These are phyloP conservation scores for Eptesicus fuscus DNA, from an alignment of 2,113 vertebrate genomes.

Conservation along the genomic window DNA sequence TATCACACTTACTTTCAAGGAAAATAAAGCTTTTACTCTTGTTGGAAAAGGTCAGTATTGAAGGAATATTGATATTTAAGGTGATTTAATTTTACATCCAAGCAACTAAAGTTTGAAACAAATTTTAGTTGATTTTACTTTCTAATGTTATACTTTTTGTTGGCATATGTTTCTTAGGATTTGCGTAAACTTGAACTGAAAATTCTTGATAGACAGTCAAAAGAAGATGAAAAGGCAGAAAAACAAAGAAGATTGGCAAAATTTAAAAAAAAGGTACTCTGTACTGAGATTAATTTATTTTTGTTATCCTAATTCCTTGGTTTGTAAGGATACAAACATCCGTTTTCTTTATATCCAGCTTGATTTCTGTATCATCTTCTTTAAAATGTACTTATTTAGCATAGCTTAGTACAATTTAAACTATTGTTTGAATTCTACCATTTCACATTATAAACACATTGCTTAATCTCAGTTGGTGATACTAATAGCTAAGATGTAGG, in stretches of 20 bases:
- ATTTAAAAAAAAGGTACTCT: conserved; percentile 88
- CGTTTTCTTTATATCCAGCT: background rate
- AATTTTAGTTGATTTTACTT: conserved; percentile 4
- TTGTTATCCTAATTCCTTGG: background rate
- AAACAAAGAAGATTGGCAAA: conserved; percentile 84
- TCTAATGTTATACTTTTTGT: background rate
- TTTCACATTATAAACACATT: background rate
- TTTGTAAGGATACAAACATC: background rate
- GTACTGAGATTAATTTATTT: background rate
- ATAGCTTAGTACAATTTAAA: background rate
- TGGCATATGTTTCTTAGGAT: conserved; percentile 82
- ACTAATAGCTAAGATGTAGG: background rate
- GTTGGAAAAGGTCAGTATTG: background rate
- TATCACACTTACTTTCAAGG: background rate
- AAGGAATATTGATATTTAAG: background rate
- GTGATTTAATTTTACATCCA: conserved; percentile 37
- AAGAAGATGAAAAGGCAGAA: conserved; percentile 83
- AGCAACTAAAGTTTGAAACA: conserved; percentile 11
- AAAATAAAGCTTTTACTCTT: background rate
- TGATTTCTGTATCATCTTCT: background rate
- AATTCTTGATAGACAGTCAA: conserved; percentile 83
- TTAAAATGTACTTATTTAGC: background rate
- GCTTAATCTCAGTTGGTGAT: background rate
- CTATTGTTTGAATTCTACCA: background rate
- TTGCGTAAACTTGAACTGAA: conserved; percentile 86